A percentile compares a stretch with the other conserved stretches of the same genome.
These are phyloP conservation scores for Limenitis camilla DNA, from an alignment of 2,888 invertebrate species.

Conservation along the genomic window DNA sequence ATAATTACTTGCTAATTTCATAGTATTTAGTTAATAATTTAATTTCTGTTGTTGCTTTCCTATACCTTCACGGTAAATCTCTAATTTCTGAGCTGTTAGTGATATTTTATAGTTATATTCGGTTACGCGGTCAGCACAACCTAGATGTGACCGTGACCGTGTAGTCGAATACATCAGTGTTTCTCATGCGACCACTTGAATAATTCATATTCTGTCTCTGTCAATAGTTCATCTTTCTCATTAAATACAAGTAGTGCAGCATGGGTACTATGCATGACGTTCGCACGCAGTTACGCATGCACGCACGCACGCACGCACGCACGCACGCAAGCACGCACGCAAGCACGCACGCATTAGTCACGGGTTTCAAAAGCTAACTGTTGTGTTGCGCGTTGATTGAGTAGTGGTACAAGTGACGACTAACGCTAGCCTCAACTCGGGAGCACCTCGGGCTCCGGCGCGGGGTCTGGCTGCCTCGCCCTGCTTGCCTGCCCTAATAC, in stretches of 20 bases:
- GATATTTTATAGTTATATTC: too few species aligned
- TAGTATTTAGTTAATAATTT: too few species aligned
- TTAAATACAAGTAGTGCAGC: neutral
- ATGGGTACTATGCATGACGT: neutral
- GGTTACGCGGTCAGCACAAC: too few species aligned
- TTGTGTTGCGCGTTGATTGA: constrained; percentile 29
- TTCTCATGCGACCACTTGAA: constrained; percentile 6
- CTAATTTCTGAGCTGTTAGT: too few species aligned
- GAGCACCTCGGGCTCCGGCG: constrained; percentile 60
- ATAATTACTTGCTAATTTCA: too few species aligned
- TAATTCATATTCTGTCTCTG: constrained; percentile 6
- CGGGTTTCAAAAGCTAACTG: constrained; percentile 10
- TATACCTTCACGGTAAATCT: too few species aligned
- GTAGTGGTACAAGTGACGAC: constrained; percentile 53
- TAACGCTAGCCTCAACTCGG: constrained; percentile 25
- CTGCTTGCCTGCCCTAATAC: neutral
- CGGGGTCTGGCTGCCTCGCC: constrained; percentile 58
- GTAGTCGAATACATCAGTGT: constrained; percentile 1
- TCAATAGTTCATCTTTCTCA: neutral
- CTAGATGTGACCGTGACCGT: neutral
- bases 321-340: constrained; percentile 19
- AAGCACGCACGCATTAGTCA: constrained; percentile 4
- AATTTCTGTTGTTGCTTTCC: too few species aligned
- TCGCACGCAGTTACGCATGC: neutral
- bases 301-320: constrained; percentile 1